Evolutionary conservation across 2,797 vertebrate species (phyloP), one percentile per base, ranked within the genome.

Genomic region (Enteromius afrohamiltoni): DNA sequence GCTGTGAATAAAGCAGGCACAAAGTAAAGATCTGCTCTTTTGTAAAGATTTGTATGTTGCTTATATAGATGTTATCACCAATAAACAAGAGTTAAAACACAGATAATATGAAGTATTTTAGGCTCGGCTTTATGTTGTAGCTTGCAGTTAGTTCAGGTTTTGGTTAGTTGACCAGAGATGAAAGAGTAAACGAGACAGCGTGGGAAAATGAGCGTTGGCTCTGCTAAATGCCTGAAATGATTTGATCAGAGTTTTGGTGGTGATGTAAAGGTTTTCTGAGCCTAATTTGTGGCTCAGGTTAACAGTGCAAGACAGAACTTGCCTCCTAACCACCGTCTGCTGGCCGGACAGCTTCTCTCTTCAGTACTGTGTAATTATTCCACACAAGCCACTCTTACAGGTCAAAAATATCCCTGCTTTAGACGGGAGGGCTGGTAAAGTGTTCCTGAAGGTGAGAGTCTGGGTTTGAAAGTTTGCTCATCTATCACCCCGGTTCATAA

Each of bases 261-360:
- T 29, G 8, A 23, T 77, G 17, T 69, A 29, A 45, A 60, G 4
- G 21, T 64, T 17, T 40, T 11, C n/a, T n/a, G 2, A 55, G 23
- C 17, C 53, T 64, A 19, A 65, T 47, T 49, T 81, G 23, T 60
- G 45, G 60, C 60, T 51, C 51, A 16, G 37, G 16, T 69, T 37
- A 77, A 62, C 79, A 26, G 79, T 76, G 47, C 80, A 87, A 65
- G 84, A 88, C 79, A 64, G 47, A 60, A 85, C 84, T 67, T 71
- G 86, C 53, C 49, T 77, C 53, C 79, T 51, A 85, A 42, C 62
- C 76, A 68, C 70, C 73, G 49, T 69, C 70, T 73, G 51, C 31
- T 78, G 80, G 47, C 55, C n/a, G 71, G 23, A 83, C 77, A 79
- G 23, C 55, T 23, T 51, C 65, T 51, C 60, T 62, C 13, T 47